Evolutionary conservation across 2,797 vertebrate genomes (phyloP), one percentile per base, ranked within the genome.

Genomic region (Lindbergichthys nudifrons): DNA sequence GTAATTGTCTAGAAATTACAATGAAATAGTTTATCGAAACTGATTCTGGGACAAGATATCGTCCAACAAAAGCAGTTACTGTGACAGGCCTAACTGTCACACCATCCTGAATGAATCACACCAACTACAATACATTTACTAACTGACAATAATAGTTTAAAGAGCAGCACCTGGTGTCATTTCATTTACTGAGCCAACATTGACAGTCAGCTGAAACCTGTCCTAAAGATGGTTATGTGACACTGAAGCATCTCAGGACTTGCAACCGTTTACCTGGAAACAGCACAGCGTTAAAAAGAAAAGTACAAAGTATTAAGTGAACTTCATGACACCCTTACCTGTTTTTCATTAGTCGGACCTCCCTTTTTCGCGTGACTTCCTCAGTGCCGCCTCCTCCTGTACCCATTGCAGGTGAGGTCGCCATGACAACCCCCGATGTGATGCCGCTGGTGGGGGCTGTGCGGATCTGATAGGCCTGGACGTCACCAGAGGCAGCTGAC

Each of bases 311-410:
- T 16, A 18, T 3, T 0, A 23, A 36, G 32, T 26, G 1, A 21
- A 19, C 10, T 0, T 30, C 6, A 2, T 6, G 1, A 54, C 4
- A 30, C 5, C 32, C 64, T 0, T 80, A 97, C 98, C 98, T 98
- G 96, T 99, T 99, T 88, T 99, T 99, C 98, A 99, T 99, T 43
- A 99, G 95, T 59, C 98, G 96, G 65, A 99, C 98, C 92, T 99
- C 98, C 74, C 98, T 95, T 93, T 99, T 99, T 59, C 98, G 96
- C 0, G 98, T 98, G 2, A 96, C 98, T 81, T 99, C 98, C 84
- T 98, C 98, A 0, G 98, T 95, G 19, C 93, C 97, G 19, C 93
- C 96, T 73, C 97, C 97, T 9, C 85, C 85, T 21, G 95, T 92
- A 0, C 97, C 96, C 59, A 99, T 92, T 42, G 96, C 96, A 6